Percentiles rank a stretch among this genome's conserved stretches.
These are phyloP conservation scores for Brachionus rubens DNA, from an alignment of 1,140 invertebrate genomes.

Conservation along the genomic window DNA sequence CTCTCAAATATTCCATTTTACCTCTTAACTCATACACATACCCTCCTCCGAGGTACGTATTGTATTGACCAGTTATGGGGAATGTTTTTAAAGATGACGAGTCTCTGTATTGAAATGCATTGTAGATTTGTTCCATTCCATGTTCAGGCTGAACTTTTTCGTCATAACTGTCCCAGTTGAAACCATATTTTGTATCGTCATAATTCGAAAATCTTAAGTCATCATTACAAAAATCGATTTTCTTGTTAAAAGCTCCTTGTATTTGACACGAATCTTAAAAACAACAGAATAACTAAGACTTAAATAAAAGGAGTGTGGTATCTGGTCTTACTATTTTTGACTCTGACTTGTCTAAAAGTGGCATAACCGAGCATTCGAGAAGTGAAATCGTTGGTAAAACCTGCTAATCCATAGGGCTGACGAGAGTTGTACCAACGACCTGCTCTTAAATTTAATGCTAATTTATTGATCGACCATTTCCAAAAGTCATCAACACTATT, in stretches of 20 bases:
- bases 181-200: constrained; percentile 45
- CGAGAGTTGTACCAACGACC: not conserved
- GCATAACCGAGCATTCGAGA: constrained; percentile 65
- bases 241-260: not conserved
- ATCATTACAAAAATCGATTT: not conserved
- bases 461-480: constrained; percentile 2
- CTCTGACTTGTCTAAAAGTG: constrained; percentile 57
- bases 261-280: not conserved
- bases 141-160: constrained; percentile 47
- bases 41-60: constrained; percentile 64
- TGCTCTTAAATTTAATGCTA: not conserved
- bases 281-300: not conserved
- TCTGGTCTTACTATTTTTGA: constrained; percentile 52
- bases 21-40: constrained; percentile 63
- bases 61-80: constrained; percentile 60
- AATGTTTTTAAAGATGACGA: constrained; percentile 59
- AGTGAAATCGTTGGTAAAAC: constrained; percentile 63
- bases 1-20: constrained; percentile 53
- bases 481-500: constrained; percentile 28
- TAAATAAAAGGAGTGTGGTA: not conserved
- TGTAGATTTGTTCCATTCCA: constrained; percentile 24
- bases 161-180: constrained; percentile 46
- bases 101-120: constrained; percentile 58
- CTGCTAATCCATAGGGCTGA: constrained; percentile 48
- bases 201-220: not conserved